Percentiles rank a stretch among this genome's conserved stretches.
Conservation (phyloP, 1,140 invertebrate genomes). For the Camponotus floridanus region DNA sequence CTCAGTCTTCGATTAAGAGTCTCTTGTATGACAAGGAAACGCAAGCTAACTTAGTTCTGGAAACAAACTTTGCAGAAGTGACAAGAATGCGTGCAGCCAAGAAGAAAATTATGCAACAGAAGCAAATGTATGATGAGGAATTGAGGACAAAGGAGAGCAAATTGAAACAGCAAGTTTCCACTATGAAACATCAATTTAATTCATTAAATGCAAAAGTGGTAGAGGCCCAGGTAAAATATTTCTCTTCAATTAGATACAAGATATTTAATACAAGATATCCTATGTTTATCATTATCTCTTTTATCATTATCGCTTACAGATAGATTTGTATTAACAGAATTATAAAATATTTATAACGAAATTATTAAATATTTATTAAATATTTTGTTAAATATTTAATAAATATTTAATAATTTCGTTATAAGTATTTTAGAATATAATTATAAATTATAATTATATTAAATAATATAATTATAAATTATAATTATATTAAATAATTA, state of each 20-base stretch:
- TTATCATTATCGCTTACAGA: neutral
- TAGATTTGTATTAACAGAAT: neutral
- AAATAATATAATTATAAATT: no score
- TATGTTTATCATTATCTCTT: neutral
- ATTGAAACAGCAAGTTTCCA: conserved; percentile 77
- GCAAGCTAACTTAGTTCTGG: conserved; percentile 66
- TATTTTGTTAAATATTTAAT: no score
- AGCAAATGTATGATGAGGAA: conserved; percentile 76
- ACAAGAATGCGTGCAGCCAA: conserved; percentile 72
- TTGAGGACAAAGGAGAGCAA: conserved; percentile 79
- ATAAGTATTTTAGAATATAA: no score
- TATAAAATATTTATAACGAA: no score
- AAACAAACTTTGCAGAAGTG: conserved; percentile 36
- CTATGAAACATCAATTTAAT: conserved; percentile 79
- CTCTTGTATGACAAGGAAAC: conserved; percentile 59
- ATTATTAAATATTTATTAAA: no score
- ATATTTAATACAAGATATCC: neutral
- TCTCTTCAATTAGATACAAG: neutral
- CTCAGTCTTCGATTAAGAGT: conserved; percentile 33
- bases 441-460: no score
- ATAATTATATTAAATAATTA: no score
- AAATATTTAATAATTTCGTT: no score
- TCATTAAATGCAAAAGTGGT: conserved; percentile 80
- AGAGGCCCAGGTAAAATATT: conserved; percentile 78
- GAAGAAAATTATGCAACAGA: conserved; percentile 81